Evolutionary conservation across 2,113 vertebrate species (phyloP), one percentile per base, ranked within the genome.

Genomic region (Phyllostomus discolor): DNA sequence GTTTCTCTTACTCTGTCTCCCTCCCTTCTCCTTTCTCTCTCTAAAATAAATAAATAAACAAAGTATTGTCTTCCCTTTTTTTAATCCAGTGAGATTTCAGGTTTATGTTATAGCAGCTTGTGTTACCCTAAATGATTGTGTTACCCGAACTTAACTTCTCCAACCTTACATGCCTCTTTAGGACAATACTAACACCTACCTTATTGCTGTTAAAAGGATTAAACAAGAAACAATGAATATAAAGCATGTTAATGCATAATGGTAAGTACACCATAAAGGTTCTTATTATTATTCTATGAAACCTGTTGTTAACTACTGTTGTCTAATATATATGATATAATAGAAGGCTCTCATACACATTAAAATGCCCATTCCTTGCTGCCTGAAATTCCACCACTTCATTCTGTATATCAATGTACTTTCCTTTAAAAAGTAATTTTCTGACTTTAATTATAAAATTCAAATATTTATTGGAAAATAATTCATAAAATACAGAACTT

Each of bases 191-290:
- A 92, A 43, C 43, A 90, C n/a, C 62, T 91, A 83, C 54, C 46
- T 89, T 95, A 59, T 41, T 41, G 20, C 52, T 95, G 16, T 94
- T 87, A 95, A 95, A 80, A 89, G 16, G 54, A 91, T 80, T 94
- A 83, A 93, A 93, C 88, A 70, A 88, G 75, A 95, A 86, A 54
- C 54, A 92, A n/a, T 79, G 66, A 90, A 59, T 80, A 83, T 67
- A 48, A 94, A 84, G 11, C 43, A 26, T 50, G 41, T 35, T 62
- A 79, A 72, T 57, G 35, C 33, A 88, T 15, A 93, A 89, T 83
- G 69, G 5, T 85, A 91, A 89, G 48, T 26, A 38, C 33, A 24
- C 38, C 69, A 66, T 48, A 78, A 81, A 94, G 48, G 15, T 62
- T 88, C 31, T 89, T 81, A 50, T 52, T 94, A 91, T 91, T 93